Evolutionary conservation across 2,888 invertebrate species (phyloP), one percentile per base, ranked within the genome.

Genomic region (Cotesia congregata): DNA sequence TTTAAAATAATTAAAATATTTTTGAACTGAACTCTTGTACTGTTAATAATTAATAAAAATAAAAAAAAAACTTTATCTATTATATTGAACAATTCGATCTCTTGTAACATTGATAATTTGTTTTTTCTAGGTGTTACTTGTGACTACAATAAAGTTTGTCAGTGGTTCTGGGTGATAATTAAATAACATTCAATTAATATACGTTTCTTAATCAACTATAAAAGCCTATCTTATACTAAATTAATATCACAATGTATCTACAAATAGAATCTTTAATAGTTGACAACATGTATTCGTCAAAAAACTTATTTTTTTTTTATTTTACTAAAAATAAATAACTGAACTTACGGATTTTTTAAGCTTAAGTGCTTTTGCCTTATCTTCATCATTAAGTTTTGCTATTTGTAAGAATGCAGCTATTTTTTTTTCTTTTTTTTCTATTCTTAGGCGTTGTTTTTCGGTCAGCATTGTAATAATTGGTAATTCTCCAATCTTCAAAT

Each of bases 381-480:
- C 93, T 79, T 90, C 90, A 83, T 93, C 93, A 85, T 93, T 94
- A 74, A 93, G 88, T 87, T 92, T 91, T 60, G 92, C 90, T 71
- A 94, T 88, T 85, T 92, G 91, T 7, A 92, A 90, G 78, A 93
- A 89, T 1, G 93, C 93, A 5, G 91, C 91, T 86, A 93, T 90
- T 89, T 93, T 94, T 85, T 91, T 92, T 85, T 92, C 92, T 85
- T 93, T 93, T 80, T 92, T 93, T 83, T 93, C 92, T 77, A 91
- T 88, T 78, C 93, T 91, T 82, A 90, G 89, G 77, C 90, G 88
- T 83, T 92, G 90, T 85, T 93, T 93, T 41, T 90, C 83, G 59
- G 90, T 90, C 68, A 88, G 83, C 71, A 87, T 85, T 85, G 91
- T 91, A 59, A 17, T 70, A 59, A 50, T 65, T 72, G 64, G 15